Percentiles rank a stretch among this genome's conserved stretches.
Conservation (phyloP, 2,797 vertebrate species). For the Amblyopsis hoosieri region DNA sequence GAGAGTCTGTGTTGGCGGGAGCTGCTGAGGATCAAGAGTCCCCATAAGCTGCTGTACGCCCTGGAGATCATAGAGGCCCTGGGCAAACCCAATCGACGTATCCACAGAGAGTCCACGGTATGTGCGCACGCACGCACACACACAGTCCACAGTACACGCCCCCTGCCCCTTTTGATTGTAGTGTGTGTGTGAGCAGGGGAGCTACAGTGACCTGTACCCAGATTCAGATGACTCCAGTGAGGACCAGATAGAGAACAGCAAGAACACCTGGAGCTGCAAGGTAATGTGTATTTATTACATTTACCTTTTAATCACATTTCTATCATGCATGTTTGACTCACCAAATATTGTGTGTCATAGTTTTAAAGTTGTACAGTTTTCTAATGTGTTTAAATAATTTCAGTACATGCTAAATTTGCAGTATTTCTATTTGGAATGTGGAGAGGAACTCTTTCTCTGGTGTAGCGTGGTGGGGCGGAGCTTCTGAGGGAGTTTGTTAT, state of each 20-base stretch:
- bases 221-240: conserved; percentile 98
- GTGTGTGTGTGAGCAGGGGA: conserved; percentile 80
- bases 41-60: conserved; percentile 95
- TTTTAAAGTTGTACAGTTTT: no score
- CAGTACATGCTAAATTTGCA: no score
- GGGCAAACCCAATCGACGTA: conserved; percentile 95
- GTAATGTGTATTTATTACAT: conserved; percentile 56
- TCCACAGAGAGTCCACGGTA: conserved; percentile 90
- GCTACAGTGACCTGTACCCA: conserved; percentile 97
- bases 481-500: no score
- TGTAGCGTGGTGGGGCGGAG: no score
- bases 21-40: conserved; percentile 93
- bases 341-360: no score
- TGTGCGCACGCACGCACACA: neutral
- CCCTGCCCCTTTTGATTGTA: neutral
- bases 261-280: conserved; percentile 99
- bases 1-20: conserved; percentile 96
- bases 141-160: neutral
- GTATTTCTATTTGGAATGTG: no score
- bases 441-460: no score
- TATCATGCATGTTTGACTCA: no score
- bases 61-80: conserved; percentile 98
- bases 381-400: no score
- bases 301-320: no score
- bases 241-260: conserved; percentile 99